A percentile compares a stretch with the other conserved stretches of the same genome.
phyloP scores from a whole-genome alignment of 2,797 vertebrate species.

The Syngnathus rostellatus region DNA sequence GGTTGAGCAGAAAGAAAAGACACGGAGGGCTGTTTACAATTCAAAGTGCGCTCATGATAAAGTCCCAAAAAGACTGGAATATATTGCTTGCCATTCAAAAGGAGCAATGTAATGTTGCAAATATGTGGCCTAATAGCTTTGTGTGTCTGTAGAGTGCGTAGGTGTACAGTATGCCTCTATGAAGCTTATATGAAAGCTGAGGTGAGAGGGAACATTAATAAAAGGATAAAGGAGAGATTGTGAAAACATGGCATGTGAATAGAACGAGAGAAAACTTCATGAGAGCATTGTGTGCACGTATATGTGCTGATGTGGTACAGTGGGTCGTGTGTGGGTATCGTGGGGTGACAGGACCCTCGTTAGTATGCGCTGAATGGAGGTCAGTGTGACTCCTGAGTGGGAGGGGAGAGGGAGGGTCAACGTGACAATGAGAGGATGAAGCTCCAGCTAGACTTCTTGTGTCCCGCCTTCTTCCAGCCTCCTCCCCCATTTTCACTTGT shows the following conservation, averaged over 20 bases:
- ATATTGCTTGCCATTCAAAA: slow-evolving; percentile 27
- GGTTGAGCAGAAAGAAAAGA: slow-evolving; percentile 12
- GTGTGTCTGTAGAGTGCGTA: not conserved
- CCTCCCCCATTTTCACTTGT: not conserved
- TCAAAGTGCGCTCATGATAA: slow-evolving; percentile 31
- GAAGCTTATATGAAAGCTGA: not conserved
- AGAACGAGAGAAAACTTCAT: slow-evolving; percentile 24
- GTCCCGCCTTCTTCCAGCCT: slow-evolving; percentile 3
- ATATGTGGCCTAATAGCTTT: slow-evolving; percentile 6
- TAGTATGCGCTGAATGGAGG: slow-evolving; percentile 46
- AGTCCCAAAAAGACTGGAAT: slow-evolving; percentile 13
- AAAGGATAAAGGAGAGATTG: slow-evolving; percentile 39
- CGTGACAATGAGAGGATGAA: slow-evolving; percentile 39
- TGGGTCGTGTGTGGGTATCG: slow-evolving; percentile 43
- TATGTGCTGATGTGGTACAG: slow-evolving; percentile 5
- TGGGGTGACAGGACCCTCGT: slow-evolving; percentile 24
- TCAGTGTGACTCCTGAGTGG: slow-evolving; percentile 52
- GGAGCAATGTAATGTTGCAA: slow-evolving; percentile 10
- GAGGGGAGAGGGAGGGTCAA: slow-evolving; percentile 23
- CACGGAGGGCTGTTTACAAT: slow-evolving; percentile 27
- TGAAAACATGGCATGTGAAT: slow-evolving; percentile 35
- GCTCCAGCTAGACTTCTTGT: slow-evolving; percentile 14
- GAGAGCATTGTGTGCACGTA: slow-evolving; percentile 13
- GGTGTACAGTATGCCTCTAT: slow-evolving; percentile 3
- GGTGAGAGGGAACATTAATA: not conserved